Evolutionary conservation across 2,888 invertebrate species (phyloP), one percentile per base, ranked within the genome.

Genomic region (Ischnus inquisitorius): DNA sequence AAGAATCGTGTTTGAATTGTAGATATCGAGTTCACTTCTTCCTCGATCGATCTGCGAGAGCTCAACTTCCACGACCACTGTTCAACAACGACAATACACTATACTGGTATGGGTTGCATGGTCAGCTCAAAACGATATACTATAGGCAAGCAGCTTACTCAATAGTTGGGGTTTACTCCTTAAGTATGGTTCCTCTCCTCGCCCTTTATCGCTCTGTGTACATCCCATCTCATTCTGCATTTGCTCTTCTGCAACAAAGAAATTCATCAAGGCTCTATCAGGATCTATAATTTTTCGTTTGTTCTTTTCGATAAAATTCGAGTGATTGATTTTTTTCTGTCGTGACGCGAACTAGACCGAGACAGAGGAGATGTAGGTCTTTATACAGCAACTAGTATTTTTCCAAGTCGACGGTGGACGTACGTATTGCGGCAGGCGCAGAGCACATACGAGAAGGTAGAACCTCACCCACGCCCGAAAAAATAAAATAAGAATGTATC

Each of bases 1-100:
- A 85, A 86, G 88, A 89, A 89, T 90, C 90, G 89, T 89, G 89
- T 90, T 90, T 90, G 90, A 90, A 90, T 90, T 90, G 90, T 88
- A 89, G 87, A 90, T 90, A 85, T 71, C 83, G 84, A 88, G 90
- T 88, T 90, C 90, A 89, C 89, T 85, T 87, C 86, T 86, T 81
- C 84, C 88, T 84, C 84, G 85, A 86, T 84, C 84, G 67, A 57
- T 74, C 77, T 14, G 48, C 14, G 46, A 22, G 34, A 75, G 28
- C 64, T 39, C 62, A 41, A 51, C 71, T 71, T 83, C 72, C 46
- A 14, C 28, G 57, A 16, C 34, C 62, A 62, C 60, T 34, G 19
- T 57, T 10, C 57, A 14, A 64, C 48, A n/a, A 19, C 64, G n/a
- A 4, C 62, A 46, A 16, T 51, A 19, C 43, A 43, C 39, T 16